Conservation (phyloP, 2,113 vertebrate species). For the Gopherus evgoodei region DNA sequence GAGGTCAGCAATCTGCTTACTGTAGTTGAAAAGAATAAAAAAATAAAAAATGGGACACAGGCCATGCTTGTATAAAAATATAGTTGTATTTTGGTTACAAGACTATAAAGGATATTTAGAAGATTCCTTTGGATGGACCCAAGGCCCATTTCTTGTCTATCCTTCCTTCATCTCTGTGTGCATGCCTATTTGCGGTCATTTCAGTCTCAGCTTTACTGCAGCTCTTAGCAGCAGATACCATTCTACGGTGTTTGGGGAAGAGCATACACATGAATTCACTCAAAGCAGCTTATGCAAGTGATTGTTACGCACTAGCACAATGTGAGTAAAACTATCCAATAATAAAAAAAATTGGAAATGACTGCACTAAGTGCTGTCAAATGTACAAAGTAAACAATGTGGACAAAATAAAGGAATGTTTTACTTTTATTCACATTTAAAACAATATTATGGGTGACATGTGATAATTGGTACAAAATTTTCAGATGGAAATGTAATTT, state of each 20-base stretch:
- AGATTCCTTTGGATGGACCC: too few relatives aligned
- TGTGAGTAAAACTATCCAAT: fast-evolving
- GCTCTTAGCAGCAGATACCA: background rate
- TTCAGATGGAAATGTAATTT: background rate
- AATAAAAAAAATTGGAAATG: background rate
- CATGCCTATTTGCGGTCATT: too few relatives aligned
- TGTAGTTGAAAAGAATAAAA: too few relatives aligned
- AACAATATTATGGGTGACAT: background rate
- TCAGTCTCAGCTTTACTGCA: too few relatives aligned
- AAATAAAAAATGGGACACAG: too few relatives aligned
- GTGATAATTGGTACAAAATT: background rate
- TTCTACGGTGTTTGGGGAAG: background rate
- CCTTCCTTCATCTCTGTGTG: too few relatives aligned
- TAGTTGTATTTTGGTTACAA: background rate
- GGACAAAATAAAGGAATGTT: background rate
- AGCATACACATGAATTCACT: too few relatives aligned
- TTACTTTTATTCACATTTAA: background rate
- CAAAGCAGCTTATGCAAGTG: too few relatives aligned
- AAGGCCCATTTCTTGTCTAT: too few relatives aligned
- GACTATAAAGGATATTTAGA: background rate
- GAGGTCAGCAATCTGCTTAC: too few relatives aligned
- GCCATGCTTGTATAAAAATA: background rate
- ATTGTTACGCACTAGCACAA: too few relatives aligned
- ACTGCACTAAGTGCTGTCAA: fast-evolving
- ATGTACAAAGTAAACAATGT: fast-evolving